Percentiles rank a stretch among this genome's conserved stretches.
These are phyloP conservation scores for Hypena proboscidalis DNA, from an alignment of 2,888 invertebrate genomes.

Conservation along the genomic window DNA sequence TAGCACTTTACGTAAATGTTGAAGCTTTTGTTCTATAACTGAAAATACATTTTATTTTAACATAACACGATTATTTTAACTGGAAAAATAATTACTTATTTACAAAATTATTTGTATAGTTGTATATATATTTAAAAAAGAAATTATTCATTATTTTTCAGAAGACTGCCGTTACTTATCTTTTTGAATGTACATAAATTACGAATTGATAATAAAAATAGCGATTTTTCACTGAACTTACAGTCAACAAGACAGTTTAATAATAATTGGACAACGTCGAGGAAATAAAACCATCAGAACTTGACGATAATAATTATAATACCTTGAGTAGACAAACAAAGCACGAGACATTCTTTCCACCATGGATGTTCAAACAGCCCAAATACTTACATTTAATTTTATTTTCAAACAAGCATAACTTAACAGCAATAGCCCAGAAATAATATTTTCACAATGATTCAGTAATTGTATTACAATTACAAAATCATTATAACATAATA, in stretches of 20 bases:
- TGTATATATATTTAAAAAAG: conserved; percentile 67
- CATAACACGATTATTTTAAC: conserved; percentile 62
- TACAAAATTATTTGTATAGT: conserved; percentile 67
- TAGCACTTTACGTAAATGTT: conserved; percentile 71
- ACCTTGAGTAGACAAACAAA: conserved; percentile 56
- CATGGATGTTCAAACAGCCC: conserved; percentile 74
- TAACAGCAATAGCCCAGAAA: conserved; percentile 80
- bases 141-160: conserved; percentile 71
- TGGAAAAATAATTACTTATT: conserved; percentile 69
- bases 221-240: conserved; percentile 77
- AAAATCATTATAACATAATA: conserved; percentile 51
- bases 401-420: conserved; percentile 55
- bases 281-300: conserved; percentile 32
- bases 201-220: conserved; percentile 66
- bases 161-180: conserved; percentile 80
- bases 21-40: conserved; percentile 65
- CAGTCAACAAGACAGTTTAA: conserved; percentile 50
- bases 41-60: conserved; percentile 49
- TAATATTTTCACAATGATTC: conserved; percentile 67
- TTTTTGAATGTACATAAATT: conserved; percentile 68
- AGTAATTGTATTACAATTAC: conserved; percentile 51
- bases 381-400: conserved; percentile 64
- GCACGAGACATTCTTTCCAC: conserved; percentile 79
- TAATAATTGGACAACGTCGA: conserved; percentile 47
- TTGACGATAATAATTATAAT: conserved; percentile 54